phyloP scores from a whole-genome alignment of 2,113 vertebrate species.

The Hippocampus comes region DNA sequence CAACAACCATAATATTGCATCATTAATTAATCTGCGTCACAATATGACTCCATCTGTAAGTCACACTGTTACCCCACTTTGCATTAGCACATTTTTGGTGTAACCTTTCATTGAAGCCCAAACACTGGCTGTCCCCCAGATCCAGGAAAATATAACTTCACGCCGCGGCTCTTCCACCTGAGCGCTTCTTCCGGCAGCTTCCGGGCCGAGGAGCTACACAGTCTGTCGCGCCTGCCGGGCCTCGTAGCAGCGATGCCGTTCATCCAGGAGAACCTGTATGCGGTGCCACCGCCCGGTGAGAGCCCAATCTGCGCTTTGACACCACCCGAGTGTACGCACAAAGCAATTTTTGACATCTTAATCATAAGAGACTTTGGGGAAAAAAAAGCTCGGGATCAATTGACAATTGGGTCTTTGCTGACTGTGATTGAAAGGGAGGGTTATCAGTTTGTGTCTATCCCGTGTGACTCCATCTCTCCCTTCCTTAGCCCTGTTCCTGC shows the following conservation, averaged over 20 bases:
- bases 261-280: conserved; percentile 68
- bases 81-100: not conserved
- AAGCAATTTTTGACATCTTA: not conserved
- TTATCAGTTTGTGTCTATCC: not conserved
- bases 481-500: conserved; percentile 70
- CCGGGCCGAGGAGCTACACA: conserved; percentile 59
- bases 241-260: conserved; percentile 72
- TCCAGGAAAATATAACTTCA: conserved; percentile 77
- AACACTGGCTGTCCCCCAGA: conserved; percentile 48
- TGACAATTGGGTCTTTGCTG: not conserved
- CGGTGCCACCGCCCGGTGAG: conserved; percentile 71
- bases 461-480: not conserved
- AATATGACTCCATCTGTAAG: not conserved
- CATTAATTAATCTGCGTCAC: not conserved
- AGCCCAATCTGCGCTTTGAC: not conserved
- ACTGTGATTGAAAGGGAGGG: not conserved
- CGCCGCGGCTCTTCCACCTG: conserved; percentile 74
- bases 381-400: not conserved
- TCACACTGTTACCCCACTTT: not conserved
- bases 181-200: conserved; percentile 65
- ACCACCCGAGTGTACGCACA: not conserved
- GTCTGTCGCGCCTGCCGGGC: conserved; percentile 52
- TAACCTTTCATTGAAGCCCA: not conserved
- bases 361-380: not conserved
- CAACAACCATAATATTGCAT: too few species aligned